phyloP scores from a whole-genome alignment of 2,113 vertebrate genomes.

The Brachyistius frenatus region DNA sequence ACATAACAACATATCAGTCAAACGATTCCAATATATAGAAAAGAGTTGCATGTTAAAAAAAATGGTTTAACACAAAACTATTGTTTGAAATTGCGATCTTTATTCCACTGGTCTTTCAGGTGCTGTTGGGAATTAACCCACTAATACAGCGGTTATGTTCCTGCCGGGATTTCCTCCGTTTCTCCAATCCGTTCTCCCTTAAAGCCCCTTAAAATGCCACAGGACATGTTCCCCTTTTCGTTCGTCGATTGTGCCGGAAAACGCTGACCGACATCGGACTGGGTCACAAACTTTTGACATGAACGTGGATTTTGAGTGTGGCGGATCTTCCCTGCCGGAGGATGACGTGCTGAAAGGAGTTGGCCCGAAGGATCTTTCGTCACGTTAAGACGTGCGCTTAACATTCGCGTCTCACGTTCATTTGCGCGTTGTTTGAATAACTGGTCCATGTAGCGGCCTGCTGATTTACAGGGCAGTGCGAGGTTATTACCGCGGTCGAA shows the following conservation, averaged over 20 bases:
- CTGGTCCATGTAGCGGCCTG: neutral
- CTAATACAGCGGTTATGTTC: slow-evolving; percentile 58
- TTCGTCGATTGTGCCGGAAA: slow-evolving; percentile 26
- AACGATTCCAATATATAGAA: neutral
- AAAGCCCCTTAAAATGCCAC: slow-evolving; percentile 69
- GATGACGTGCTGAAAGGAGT: neutral
- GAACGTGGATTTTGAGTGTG: slow-evolving; percentile 2
- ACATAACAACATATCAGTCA: neutral
- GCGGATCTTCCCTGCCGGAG: neutral
- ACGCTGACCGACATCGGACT: neutral
- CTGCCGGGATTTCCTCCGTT: slow-evolving; percentile 48
- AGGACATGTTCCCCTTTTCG: slow-evolving; percentile 38
- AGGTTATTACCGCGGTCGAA: slow-evolving; percentile 51
- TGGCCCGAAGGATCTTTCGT: neutral
- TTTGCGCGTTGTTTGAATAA: slow-evolving; percentile 30
- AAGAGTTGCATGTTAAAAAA: neutral
- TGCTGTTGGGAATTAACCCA: slow-evolving; percentile 40
- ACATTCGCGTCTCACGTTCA: neutral
- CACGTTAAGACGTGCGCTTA: neutral
- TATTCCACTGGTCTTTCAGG: slow-evolving; percentile 40
- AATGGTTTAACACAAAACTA: neutral
- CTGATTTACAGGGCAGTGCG: neutral
- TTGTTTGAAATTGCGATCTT: slow-evolving; percentile 4
- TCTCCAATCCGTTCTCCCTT: slow-evolving; percentile 31
- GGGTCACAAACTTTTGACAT: slow-evolving; percentile 7